These are phyloP conservation scores for Drosophila merina DNA, from an alignment of 2,888 invertebrate species.

Conservation along the genomic window DNA sequence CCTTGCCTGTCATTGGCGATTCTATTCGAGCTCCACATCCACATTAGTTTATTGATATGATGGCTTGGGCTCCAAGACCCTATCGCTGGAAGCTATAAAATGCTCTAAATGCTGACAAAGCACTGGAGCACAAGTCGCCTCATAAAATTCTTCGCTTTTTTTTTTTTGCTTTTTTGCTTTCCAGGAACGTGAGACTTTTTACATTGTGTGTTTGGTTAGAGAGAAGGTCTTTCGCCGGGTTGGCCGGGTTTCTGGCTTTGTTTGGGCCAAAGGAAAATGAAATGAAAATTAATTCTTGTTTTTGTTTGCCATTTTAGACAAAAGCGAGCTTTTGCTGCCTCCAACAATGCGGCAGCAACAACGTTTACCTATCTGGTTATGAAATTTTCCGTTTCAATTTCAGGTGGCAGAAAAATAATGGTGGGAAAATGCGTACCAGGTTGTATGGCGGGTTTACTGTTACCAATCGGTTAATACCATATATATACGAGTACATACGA, in stretches of 20 bases:
- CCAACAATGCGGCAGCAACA: constrained; percentile 50
- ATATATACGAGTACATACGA: constrained; percentile 1
- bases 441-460: constrained; percentile 62
- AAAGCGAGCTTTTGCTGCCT: neutral
- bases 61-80: constrained; percentile 5
- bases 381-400: constrained; percentile 63
- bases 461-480: constrained; percentile 51
- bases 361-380: constrained; percentile 64
- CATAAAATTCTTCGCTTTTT: constrained; percentile 48
- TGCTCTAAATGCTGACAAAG: constrained; percentile 57
- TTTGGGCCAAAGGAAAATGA: constrained; percentile 27
- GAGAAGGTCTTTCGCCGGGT: constrained; percentile 13
- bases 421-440: constrained; percentile 58
- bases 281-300: constrained; percentile 53
- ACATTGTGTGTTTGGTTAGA: constrained; percentile 11
- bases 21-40: neutral
- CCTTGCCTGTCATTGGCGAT: constrained; percentile 1
- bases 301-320: constrained; percentile 34
- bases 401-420: constrained; percentile 40
- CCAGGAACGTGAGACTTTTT: constrained; percentile 58
- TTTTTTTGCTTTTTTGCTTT: constrained; percentile 2
- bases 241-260: constrained; percentile 10
- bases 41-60: constrained; percentile 36
- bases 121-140: constrained; percentile 35
- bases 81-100: constrained; percentile 32